phyloP scores from a whole-genome alignment of 2,888 invertebrate species.

The Apodemia zela region DNA sequence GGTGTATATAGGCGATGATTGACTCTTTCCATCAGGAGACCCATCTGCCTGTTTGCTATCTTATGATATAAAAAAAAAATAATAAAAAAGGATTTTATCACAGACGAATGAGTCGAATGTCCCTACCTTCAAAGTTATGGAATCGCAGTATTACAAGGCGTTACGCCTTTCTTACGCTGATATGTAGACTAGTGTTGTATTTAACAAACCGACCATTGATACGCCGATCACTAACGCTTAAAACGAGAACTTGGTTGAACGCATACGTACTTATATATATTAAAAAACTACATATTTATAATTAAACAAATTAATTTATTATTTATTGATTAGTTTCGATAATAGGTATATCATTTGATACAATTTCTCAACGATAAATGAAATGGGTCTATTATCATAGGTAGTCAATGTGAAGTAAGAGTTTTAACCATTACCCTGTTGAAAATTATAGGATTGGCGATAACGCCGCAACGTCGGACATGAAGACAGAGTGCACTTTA shows the following conservation, averaged over 20 bases:
- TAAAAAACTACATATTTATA: background rate
- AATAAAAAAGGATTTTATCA: too few species aligned
- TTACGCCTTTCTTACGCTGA: slow-evolving; percentile 39
- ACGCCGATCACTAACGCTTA: slow-evolving; percentile 65
- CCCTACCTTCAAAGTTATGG: slow-evolving; percentile 9
- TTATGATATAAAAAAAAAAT: too few species aligned
- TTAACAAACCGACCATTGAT: slow-evolving; percentile 66
- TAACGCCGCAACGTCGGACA: slow-evolving; percentile 56
- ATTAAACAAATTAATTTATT: background rate
- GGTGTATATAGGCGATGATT: too few species aligned
- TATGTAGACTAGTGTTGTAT: slow-evolving; percentile 73
- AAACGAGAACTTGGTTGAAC: slow-evolving; percentile 58
- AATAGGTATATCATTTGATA: background rate
- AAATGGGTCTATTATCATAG: slow-evolving; percentile 48
- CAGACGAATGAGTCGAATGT: background rate
- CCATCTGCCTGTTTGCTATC: too few species aligned
- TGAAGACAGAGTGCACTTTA: slow-evolving; percentile 49
- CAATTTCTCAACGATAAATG: slow-evolving; percentile 7
- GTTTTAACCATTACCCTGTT: slow-evolving; percentile 54
- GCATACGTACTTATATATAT: slow-evolving; percentile 40
- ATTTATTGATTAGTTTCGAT: background rate
- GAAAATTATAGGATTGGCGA: slow-evolving; percentile 73
- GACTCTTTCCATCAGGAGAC: too few species aligned
- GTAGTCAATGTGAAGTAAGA: slow-evolving; percentile 55
- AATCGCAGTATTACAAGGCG: slow-evolving; percentile 22